These are phyloP conservation scores for Patella vulgata DNA, from an alignment of 1,140 invertebrate species.

Conservation along the genomic window DNA sequence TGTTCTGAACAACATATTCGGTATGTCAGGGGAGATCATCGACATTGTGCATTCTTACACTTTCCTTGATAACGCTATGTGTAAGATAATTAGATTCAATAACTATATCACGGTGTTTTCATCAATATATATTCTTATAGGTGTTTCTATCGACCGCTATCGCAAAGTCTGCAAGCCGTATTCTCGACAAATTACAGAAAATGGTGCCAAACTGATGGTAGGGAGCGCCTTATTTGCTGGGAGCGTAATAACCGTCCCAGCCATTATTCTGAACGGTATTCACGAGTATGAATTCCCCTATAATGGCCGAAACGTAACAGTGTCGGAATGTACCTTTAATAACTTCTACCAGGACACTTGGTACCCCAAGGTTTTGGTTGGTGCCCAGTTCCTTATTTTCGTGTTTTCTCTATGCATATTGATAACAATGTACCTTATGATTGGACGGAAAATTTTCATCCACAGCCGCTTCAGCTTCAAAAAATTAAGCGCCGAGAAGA, in stretches of 20 bases:
- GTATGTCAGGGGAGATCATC: slow-evolving; percentile 38
- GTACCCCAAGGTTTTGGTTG: too few species aligned
- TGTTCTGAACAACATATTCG: slow-evolving; percentile 30
- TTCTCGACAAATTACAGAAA: slow-evolving; percentile 22
- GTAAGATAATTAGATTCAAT: not conserved
- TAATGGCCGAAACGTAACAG: too few species aligned
- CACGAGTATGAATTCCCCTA: too few species aligned
- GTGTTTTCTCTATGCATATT: too few species aligned
- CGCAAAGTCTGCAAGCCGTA: slow-evolving; percentile 24
- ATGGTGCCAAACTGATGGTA: slow-evolving; percentile 17
- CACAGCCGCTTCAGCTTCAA: too few species aligned
- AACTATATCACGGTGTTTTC: slow-evolving; percentile 1
- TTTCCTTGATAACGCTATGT: slow-evolving; percentile 2
- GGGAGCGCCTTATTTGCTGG: slow-evolving; percentile 7
- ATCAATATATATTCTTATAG: slow-evolving; percentile 19
- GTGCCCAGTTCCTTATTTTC: too few species aligned
- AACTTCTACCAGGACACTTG: too few species aligned
- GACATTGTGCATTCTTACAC: slow-evolving; percentile 24
- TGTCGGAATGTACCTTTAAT: too few species aligned
- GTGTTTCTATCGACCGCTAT: slow-evolving; percentile 31
- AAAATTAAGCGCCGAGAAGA: too few species aligned
- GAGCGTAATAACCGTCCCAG: not conserved
- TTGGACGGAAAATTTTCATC: too few species aligned
- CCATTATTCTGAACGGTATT: too few species aligned
- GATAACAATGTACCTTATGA: too few species aligned